These are phyloP conservation scores for Ennomos erosarius DNA, from an alignment of 2,888 invertebrate species.

Conservation along the genomic window DNA sequence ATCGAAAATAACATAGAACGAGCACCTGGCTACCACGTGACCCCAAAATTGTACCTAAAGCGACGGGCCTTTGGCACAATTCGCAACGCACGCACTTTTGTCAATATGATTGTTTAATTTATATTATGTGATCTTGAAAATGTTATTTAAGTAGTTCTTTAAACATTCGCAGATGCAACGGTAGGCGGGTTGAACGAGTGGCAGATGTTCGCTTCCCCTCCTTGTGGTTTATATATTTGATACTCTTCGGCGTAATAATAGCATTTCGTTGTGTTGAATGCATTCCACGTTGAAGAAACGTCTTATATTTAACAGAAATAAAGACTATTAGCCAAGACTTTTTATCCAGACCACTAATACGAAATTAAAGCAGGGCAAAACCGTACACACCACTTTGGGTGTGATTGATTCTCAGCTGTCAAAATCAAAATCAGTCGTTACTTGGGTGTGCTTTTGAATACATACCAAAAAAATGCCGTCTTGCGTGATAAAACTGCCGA, in stretches of 20 bases:
- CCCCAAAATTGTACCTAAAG: conserved; percentile 58
- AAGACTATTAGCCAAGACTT: neutral
- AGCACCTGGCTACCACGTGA: conserved; percentile 78
- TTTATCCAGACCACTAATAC: too few species aligned
- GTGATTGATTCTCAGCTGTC: too few species aligned
- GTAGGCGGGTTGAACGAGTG: conserved; percentile 61
- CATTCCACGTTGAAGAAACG: conserved; percentile 40
- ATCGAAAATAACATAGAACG: conserved; percentile 62
- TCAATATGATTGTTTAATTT: conserved; percentile 81
- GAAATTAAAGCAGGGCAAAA: too few species aligned
- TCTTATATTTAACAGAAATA: neutral
- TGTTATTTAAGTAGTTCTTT: conserved; percentile 80
- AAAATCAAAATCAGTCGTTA: too few species aligned
- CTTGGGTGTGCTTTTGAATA: too few species aligned
- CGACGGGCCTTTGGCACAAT: conserved; percentile 55
- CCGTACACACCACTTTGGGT: too few species aligned
- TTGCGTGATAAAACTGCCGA: too few species aligned
- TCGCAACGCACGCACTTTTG: conserved; percentile 77
- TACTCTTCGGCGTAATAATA: conserved; percentile 32
- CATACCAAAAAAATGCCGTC: too few species aligned
- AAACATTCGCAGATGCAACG: conserved; percentile 76
- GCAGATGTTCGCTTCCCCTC: conserved; percentile 66
- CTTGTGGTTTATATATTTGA: conserved; percentile 61
- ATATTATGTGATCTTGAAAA: conserved; percentile 82
- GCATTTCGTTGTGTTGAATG: conserved; percentile 23